Conservation (phyloP, 1,140 invertebrate genomes). For the Harlomillsia oculata region DNA sequence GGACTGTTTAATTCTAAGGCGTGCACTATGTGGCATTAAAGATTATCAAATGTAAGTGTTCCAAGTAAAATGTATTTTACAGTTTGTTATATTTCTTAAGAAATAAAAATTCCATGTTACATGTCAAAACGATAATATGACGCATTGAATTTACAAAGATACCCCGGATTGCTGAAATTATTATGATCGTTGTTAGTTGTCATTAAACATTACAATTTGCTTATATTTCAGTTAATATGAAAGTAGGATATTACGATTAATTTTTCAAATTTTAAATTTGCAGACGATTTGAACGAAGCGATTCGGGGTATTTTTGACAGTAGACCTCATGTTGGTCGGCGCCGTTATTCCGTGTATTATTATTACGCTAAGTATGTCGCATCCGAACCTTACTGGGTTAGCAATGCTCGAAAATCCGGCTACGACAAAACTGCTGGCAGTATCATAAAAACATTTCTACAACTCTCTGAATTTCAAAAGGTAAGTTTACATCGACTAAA, state of each 20-base stretch:
- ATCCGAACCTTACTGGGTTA: constrained; percentile 4
- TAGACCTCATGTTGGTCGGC: constrained; percentile 5
- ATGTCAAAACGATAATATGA: no score
- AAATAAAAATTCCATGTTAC: no score
- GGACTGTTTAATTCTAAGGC: no score
- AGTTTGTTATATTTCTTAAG: no score
- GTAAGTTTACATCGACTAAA: constrained; percentile 1
- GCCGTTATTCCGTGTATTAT: constrained; percentile 23
- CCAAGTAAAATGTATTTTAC: no score
- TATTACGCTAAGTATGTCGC: constrained; percentile 25
- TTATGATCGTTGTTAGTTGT: not conserved
- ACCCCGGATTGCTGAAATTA: not conserved
- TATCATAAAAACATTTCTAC: constrained; percentile 14
- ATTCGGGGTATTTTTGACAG: constrained; percentile 30
- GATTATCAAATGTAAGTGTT: no score
- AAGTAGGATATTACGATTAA: not conserved
- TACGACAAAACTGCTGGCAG: constrained; percentile 3
- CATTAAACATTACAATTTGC: not conserved
- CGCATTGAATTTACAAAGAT: not conserved
- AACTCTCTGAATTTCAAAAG: constrained; percentile 10
- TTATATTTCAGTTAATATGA: not conserved
- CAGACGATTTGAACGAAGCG: constrained; percentile 14
- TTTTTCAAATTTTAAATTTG: constrained; percentile 1
- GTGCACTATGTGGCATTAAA: no score
- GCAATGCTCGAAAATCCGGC: not conserved